These are phyloP conservation scores for Calidris pugnax DNA, from an alignment of 2,113 vertebrate genomes.

Conservation along the genomic window DNA sequence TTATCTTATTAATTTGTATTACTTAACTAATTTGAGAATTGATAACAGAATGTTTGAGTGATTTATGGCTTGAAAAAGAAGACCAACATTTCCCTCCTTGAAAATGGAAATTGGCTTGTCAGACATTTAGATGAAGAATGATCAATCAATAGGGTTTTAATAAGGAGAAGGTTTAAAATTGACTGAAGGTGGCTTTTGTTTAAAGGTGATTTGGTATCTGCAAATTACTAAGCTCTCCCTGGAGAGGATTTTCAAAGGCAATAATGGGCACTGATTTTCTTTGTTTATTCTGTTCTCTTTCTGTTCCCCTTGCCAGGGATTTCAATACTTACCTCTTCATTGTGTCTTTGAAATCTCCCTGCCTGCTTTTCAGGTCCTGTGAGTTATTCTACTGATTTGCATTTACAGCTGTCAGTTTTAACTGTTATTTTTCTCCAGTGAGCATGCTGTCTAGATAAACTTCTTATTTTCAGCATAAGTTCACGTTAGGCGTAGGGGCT, in stretches of 20 bases:
- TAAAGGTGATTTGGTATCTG: constrained; percentile 62
- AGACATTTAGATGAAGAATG: constrained; percentile 60
- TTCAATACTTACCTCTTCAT: not conserved
- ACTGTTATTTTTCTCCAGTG: not conserved
- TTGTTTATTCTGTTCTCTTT: constrained; percentile 44
- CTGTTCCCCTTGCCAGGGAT: not conserved
- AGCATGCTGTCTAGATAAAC: not conserved
- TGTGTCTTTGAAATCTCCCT: not conserved
- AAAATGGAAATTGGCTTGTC: constrained; percentile 67
- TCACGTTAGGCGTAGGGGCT: not conserved
- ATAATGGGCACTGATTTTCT: constrained; percentile 53
- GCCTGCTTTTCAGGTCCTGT: not conserved
- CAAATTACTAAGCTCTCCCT: constrained; percentile 55
- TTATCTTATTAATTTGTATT: constrained; percentile 47
- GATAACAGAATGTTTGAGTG: constrained; percentile 36
- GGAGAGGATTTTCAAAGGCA: constrained; percentile 50
- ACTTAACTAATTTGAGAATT: constrained; percentile 38
- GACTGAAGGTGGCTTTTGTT: constrained; percentile 64
- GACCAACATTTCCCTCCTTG: constrained; percentile 2
- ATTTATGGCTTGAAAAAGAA: constrained; percentile 47
- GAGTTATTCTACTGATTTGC: not conserved
- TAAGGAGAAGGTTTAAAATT: constrained; percentile 58
- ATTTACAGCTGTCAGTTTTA: not conserved
- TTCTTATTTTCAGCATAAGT: not conserved
- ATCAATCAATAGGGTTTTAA: constrained; percentile 68